Conservation (phyloP, 2,888 invertebrate species). For the Drosophila pullipes region DNA sequence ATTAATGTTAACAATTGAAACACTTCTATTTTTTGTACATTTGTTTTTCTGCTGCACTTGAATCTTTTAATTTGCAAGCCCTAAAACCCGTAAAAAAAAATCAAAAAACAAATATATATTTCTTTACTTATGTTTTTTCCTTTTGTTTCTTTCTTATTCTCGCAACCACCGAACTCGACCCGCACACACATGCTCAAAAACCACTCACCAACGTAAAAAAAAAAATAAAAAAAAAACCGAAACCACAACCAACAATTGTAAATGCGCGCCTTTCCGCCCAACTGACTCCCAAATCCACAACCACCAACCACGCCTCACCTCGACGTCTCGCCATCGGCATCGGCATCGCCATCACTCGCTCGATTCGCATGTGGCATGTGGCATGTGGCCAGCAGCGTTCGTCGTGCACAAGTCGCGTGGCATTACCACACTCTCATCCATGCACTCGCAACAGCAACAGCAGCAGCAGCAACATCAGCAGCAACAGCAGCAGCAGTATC, state of each 20-base stretch:
- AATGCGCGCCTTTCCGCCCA: constrained; percentile 37
- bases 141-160: constrained; percentile 36
- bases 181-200: constrained; percentile 40
- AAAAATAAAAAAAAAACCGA: constrained; percentile 1
- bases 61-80: constrained; percentile 25
- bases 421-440: constrained; percentile 91
- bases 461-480: constrained; percentile 57
- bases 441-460: constrained; percentile 83
- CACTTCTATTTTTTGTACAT: constrained; percentile 25
- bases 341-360: constrained; percentile 28
- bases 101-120: constrained; percentile 1
- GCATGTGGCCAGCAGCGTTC: constrained; percentile 86
- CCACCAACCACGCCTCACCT: constrained; percentile 17
- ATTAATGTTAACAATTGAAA: constrained; percentile 38
- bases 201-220: constrained; percentile 4
- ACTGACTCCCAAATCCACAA: constrained; percentile 33
- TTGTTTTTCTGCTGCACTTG: constrained; percentile 20
- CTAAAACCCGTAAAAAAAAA: neutral
- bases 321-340: constrained; percentile 30
- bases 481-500: constrained; percentile 55
- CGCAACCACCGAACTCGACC: constrained; percentile 26
- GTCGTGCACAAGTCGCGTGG: constrained; percentile 93
- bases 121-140: constrained; percentile 36
- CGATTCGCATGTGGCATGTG: constrained; percentile 43
- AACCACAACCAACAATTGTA: constrained; percentile 26